Base-by-base conservation (phyloP, 2,113 vertebrate genomes). In the Phodopus roborovskii region DNA sequence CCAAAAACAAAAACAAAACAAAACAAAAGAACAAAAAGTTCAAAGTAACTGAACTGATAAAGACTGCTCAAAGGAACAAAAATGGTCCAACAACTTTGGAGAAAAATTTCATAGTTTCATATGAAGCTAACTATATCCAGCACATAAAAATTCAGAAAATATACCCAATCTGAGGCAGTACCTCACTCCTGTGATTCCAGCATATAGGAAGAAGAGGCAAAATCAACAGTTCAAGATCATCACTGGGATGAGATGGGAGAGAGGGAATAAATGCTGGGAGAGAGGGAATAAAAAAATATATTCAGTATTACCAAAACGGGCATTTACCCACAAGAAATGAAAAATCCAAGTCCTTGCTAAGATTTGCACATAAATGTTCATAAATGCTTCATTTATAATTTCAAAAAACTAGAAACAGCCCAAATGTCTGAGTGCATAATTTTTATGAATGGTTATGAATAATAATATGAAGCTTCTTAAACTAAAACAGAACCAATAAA, bases 401-500 rank as follows among this genome's bases (percentile, higher is more conserved):
- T 71, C 7, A 71, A n/a, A 71, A 71, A n/a, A 20, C 66, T 75
- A 75, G 70, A 78, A 90, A 90, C 36, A 93, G 90, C 53, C 36
- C 45, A 85, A 94, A 92, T 73, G 13, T 81, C 86, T 81, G 28
- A 93, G 68, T 68, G 42, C 36, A 68, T 81, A 85, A 92, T 30
- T 26, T 28, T 66, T 39, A 75, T 39, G 19, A 8, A 56, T 56
- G 11, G 50, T 53, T 53, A 53, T 53, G 50, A n/a, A 86, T 71
- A 89, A 86, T 71, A 89, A 42, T 75, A 90, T 45, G 9, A 6
- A 82, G 74, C n/a, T 87, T n/a, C 68, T 90, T 33, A 77, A 58
- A 90, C 81, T 86, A 92, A 92, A 94, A 84, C 2, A 56, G 39
- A 84, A 90, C n/a, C 78, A 85, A 81, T 42, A 74, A 75, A 45